A percentile compares a stretch with the other conserved stretches of the same genome.
Conservation (phyloP, 2,113 vertebrate species). For the Chauna torquata region DNA sequence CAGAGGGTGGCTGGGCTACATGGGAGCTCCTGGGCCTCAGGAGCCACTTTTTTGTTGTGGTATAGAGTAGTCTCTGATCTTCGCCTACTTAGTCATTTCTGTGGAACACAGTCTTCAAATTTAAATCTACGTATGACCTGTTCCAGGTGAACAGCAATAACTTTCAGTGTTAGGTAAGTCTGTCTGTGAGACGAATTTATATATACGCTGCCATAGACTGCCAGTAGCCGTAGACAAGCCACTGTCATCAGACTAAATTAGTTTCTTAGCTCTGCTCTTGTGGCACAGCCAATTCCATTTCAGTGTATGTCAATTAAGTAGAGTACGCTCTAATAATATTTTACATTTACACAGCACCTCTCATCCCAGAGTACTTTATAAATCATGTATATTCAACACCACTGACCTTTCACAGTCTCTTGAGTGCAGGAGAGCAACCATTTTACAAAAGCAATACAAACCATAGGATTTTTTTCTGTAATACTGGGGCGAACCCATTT, state of each 20-base stretch:
- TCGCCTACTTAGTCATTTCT: background rate
- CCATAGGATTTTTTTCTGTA: background rate
- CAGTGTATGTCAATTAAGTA: slow-evolving; percentile 2
- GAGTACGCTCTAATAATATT: slow-evolving; percentile 3
- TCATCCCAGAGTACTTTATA: slow-evolving; percentile 29
- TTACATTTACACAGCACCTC: slow-evolving; percentile 4
- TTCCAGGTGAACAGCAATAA: background rate
- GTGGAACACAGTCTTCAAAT: background rate
- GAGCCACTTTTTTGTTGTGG: background rate
- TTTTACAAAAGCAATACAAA: slow-evolving; percentile 25
- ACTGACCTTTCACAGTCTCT: slow-evolving; percentile 5
- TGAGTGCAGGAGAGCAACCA: background rate
- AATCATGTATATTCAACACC: slow-evolving; percentile 31
- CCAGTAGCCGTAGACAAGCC: background rate
- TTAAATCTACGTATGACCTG: background rate
- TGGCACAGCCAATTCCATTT: background rate
- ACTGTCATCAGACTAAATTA: background rate
- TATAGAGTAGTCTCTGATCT: background rate
- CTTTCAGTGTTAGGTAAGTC: background rate
- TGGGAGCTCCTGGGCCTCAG: background rate
- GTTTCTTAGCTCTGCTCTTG: background rate
- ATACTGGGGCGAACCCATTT: background rate
- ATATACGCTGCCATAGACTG: background rate
- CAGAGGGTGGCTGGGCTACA: background rate
- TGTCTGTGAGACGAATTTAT: background rate